Evolutionary conservation across 1,140 invertebrate genomes (phyloP).

Genomic region (Ceratosolen fusciceps): DNA sequence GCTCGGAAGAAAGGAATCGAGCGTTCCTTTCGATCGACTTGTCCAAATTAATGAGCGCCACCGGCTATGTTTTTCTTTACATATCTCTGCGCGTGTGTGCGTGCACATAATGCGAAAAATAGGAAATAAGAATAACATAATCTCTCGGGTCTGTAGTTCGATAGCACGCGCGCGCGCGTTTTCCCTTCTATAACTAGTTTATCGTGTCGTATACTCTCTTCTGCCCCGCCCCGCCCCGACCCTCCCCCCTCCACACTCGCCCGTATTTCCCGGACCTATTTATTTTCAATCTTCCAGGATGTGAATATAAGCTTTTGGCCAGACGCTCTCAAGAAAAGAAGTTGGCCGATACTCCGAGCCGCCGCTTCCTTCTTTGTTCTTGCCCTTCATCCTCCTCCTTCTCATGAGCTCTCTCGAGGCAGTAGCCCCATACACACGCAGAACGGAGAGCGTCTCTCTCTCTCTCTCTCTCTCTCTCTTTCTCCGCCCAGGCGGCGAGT

Average conservation of each 20-base stretch:
- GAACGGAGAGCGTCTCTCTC: no score
- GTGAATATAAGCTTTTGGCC: slow-evolving; percentile 42
- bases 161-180: no score
- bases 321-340: slow-evolving; percentile 47
- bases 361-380: background rate
- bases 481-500: slow-evolving; percentile 1
- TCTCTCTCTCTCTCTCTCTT: background rate
- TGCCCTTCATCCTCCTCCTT: background rate
- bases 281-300: slow-evolving; percentile 51
- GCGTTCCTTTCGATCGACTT: background rate
- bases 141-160: slow-evolving; percentile 6
- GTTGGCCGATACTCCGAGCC: background rate
- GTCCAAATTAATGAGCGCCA: slow-evolving; percentile 4
- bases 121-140: background rate
- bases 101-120: no score
- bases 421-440: no score
- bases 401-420: no score
- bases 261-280: slow-evolving; percentile 53
- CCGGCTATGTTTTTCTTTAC: background rate
- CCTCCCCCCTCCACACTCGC: no score
- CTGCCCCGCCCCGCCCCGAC: no score
- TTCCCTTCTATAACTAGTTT: slow-evolving; percentile 37
- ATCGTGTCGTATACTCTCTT: slow-evolving; percentile 4
- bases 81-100: no score
- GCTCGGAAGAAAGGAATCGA: background rate